phyloP scores from a whole-genome alignment of 1,140 invertebrate species.

The Chironomus striatipennis region DNA sequence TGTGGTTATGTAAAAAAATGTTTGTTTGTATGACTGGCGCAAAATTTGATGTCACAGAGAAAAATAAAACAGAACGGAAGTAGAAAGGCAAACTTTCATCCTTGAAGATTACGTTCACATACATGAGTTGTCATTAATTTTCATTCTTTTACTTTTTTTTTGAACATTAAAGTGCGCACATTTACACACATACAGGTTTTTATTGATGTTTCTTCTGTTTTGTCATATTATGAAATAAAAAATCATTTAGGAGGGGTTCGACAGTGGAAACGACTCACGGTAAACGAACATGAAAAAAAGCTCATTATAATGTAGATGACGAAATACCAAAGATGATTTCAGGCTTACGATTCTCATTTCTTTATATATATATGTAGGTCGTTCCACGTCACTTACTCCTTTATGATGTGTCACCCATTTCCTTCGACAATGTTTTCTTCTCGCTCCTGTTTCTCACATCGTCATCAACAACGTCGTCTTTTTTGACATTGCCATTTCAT shows the following conservation, averaged over 20 bases:
- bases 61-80: neutral
- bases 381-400: neutral
- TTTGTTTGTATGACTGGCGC: neutral
- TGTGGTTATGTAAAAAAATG: neutral
- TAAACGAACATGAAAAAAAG: neutral
- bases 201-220: neutral
- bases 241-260: neutral
- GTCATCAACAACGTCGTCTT: too few relatives aligned
- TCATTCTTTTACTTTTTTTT: neutral
- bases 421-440: neutral
- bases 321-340: conserved; percentile 13
- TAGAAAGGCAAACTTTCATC: neutral
- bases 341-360: conserved; percentile 1
- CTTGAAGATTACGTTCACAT: conserved; percentile 3
- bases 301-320: conserved; percentile 19
- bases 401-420: conserved; percentile 12
- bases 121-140: conserved; percentile 20
- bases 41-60: neutral
- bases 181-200: neutral
- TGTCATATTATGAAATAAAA: neutral
- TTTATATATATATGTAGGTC: neutral
- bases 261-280: neutral
- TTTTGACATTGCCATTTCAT: too few relatives aligned
- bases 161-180: neutral
- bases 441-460: too few relatives aligned